These are phyloP conservation scores for Podocnemis expansa DNA, from an alignment of 2,113 vertebrate genomes.

Conservation along the genomic window DNA sequence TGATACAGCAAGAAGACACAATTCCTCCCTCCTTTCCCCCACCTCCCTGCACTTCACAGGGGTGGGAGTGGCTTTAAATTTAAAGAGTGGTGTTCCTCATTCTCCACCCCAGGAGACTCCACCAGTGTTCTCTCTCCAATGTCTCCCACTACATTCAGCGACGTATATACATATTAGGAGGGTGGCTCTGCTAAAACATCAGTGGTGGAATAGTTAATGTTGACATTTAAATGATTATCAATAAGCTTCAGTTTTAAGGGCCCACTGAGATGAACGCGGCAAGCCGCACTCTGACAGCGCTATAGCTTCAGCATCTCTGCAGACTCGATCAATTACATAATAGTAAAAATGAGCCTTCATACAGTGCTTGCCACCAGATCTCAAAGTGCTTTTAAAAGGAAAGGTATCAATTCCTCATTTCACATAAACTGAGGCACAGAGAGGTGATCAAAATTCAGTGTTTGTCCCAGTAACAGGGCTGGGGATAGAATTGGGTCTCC, in stretches of 20 bases:
- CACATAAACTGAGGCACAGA: background rate
- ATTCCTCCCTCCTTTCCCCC: background rate
- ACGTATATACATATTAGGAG: background rate
- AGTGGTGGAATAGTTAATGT: background rate
- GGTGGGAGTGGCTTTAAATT: background rate
- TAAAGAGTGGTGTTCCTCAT: background rate
- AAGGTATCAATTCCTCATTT: background rate
- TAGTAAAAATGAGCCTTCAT: background rate
- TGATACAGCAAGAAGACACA: background rate
- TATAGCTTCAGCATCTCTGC: background rate
- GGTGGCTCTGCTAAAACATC: background rate
- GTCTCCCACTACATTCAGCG: background rate
- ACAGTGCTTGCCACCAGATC: background rate
- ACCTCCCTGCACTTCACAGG: background rate
- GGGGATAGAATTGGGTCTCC: background rate
- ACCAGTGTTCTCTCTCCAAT: background rate
- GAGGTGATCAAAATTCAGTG: background rate
- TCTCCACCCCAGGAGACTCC: background rate
- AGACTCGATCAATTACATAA: background rate
- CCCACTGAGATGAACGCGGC: background rate
- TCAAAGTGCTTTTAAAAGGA: background rate
- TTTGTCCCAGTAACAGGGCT: background rate
- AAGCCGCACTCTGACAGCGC: background rate
- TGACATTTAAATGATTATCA: constrained; percentile 37
- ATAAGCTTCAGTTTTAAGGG: constrained; percentile 25